A percentile compares a stretch with the other conserved stretches of the same genome.
Conservation (phyloP, 2,888 invertebrate genomes). For the Trichogramma dendrolimi region DNA sequence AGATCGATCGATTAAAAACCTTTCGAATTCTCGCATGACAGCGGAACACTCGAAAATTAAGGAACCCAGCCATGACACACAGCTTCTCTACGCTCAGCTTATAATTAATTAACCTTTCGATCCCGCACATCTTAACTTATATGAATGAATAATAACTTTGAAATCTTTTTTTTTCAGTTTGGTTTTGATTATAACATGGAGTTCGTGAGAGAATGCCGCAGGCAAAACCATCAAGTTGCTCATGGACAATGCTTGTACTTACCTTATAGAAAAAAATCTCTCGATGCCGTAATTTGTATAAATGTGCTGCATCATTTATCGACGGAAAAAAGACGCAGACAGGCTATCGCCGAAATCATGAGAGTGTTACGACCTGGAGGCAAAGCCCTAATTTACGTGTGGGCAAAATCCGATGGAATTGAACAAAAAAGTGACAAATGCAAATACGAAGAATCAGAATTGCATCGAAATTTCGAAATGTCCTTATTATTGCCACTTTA, state of each 20-base stretch:
- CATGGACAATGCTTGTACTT: constrained; percentile 73
- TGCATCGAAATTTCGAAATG: constrained; percentile 18
- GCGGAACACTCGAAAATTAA: too few species aligned
- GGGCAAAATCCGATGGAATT: constrained; percentile 66
- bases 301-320: constrained; percentile 96
- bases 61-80: too few species aligned
- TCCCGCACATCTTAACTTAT: too few species aligned
- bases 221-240: constrained; percentile 65
- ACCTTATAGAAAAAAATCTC: constrained; percentile 63
- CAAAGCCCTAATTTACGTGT: constrained; percentile 83
- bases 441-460: constrained; percentile 40
- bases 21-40: too few species aligned
- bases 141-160: too few species aligned
- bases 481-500: constrained; percentile 69
- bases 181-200: constrained; percentile 78
- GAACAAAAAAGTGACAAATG: constrained; percentile 63
- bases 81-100: too few species aligned
- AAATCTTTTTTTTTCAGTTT: constrained; percentile 56
- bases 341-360: constrained; percentile 72
- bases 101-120: too few species aligned
- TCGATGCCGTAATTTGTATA: constrained; percentile 86
- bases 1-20: too few species aligned
- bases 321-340: constrained; percentile 69
- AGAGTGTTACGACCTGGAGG: constrained; percentile 72
- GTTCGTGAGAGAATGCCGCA: constrained; percentile 62